phyloP scores from a whole-genome alignment of 2,888 invertebrate genomes.

The Apotomis turbidana region DNA sequence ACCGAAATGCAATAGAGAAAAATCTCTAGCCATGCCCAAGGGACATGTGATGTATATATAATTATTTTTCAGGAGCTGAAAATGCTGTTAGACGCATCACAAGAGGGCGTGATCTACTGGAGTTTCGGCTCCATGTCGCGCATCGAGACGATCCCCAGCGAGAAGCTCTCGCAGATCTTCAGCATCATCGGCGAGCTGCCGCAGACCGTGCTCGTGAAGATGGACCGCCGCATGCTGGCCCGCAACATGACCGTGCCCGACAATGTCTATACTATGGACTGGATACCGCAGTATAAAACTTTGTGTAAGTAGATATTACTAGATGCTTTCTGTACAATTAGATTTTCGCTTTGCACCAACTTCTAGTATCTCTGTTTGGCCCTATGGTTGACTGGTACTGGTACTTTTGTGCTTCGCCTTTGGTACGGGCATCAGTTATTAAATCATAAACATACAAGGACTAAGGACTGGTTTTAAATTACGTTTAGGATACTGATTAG shows the following conservation, averaged over 20 bases:
- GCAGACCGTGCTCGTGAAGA: conserved; percentile 83
- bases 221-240: conserved; percentile 74
- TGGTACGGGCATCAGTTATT: too few relatives aligned
- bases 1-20: too few relatives aligned
- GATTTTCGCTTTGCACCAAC: too few relatives aligned
- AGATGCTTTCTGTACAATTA: too few relatives aligned
- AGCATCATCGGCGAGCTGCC: conserved; percentile 78
- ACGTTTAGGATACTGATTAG: too few relatives aligned
- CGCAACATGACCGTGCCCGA: conserved; percentile 75
- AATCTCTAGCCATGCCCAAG: too few relatives aligned
- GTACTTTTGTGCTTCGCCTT: not conserved
- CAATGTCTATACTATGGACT: conserved; percentile 77
- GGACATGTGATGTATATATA: too few relatives aligned
- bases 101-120: conserved; percentile 83
- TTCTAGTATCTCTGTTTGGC: too few relatives aligned
- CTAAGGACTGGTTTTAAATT: too few relatives aligned
- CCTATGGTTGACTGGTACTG: too few relatives aligned
- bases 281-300: conserved; percentile 83
- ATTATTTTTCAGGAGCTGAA: conserved; percentile 79
- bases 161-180: conserved; percentile 75
- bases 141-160: conserved; percentile 79
- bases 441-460: too few relatives aligned
- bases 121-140: conserved; percentile 85
- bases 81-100: conserved; percentile 69
- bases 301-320: conserved; percentile 68